These are phyloP conservation scores for Catocala sponsa DNA, from an alignment of 2,888 invertebrate genomes.

Conservation along the genomic window DNA sequence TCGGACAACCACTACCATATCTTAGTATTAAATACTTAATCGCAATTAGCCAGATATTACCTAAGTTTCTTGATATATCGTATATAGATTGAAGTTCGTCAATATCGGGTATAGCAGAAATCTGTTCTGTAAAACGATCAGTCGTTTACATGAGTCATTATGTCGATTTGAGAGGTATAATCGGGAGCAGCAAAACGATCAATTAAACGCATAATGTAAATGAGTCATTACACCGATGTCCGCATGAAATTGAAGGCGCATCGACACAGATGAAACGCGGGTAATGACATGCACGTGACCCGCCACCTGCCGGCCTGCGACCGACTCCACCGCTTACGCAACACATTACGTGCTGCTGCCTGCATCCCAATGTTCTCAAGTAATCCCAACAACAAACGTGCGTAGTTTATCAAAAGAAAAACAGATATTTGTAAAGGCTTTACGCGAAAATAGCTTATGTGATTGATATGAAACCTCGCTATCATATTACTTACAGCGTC, in stretches of 20 bases:
- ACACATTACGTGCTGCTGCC: conserved; percentile 15
- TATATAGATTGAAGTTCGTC: no score
- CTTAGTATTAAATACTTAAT: conserved; percentile 37
- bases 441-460: background rate
- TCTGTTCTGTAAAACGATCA: background rate
- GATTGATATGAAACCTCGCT: conserved; percentile 3
- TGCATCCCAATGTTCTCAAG: conserved; percentile 27
- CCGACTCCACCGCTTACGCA: conserved; percentile 34
- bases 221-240: conserved; percentile 43
- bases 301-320: conserved; percentile 29
- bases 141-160: conserved; percentile 26
- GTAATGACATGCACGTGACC: conserved; percentile 48
- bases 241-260: conserved; percentile 48
- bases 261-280: conserved; percentile 45
- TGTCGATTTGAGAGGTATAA: conserved; percentile 22
- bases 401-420: no score
- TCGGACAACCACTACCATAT: conserved; percentile 27
- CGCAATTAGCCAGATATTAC: background rate
- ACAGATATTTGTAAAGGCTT: background rate
- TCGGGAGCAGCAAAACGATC: conserved; percentile 24
- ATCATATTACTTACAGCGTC: conserved; percentile 1
- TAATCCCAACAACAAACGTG: conserved; percentile 4
- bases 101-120: background rate
- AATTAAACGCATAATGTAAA: conserved; percentile 43
- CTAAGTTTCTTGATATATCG: no score